Evolutionary conservation across 2,888 invertebrate genomes (phyloP), one percentile per base, ranked within the genome.

Genomic region (Cloeon dipterum): DNA sequence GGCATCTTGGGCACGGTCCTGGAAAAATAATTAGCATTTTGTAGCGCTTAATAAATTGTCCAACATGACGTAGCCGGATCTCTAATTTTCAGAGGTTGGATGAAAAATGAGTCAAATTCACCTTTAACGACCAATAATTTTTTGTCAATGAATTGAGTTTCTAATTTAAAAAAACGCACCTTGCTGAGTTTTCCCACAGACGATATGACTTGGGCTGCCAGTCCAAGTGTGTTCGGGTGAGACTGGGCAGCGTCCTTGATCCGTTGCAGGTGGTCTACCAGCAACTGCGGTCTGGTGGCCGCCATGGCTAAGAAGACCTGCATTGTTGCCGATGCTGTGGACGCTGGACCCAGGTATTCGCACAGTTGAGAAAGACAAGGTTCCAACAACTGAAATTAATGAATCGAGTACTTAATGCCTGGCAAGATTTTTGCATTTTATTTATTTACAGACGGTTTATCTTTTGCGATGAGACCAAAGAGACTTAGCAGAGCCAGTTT

Each of bases 401-500:
- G 7, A 23, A n/a, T n/a, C n/a, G n/a, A n/a, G n/a, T n/a, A n/a
- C n/a, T n/a, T n/a, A n/a, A n/a, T n/a, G n/a, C n/a, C n/a, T n/a
- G n/a, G n/a, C 3, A 3, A n/a, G 11, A 8, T 17, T 2, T 10
- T 4, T 33, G n/a, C 20, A 3, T 16, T 10, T 4, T 33, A 33
- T 33, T 11, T 33, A 53, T 59, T 55, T 58, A 75, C 81, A 42
- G 70, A 67, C 1, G 85, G 77, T 46, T 79, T 74, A 44, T 77
- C 68, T 47, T 73, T 74, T 1, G 85, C 85, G 41, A 91, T 78
- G 46, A 79, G 65, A 39, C 77, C 70, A 50, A 86, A 79, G 34
- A 91, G 62, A 45, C 78, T 72, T 35, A 93, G 67, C 19, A 93
- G 61, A 2, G 85, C 81, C 47, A 79, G 65, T 54, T 81, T 77